These are phyloP conservation scores for Drosophila mimetica DNA, from an alignment of 2,888 invertebrate species.

Conservation along the genomic window DNA sequence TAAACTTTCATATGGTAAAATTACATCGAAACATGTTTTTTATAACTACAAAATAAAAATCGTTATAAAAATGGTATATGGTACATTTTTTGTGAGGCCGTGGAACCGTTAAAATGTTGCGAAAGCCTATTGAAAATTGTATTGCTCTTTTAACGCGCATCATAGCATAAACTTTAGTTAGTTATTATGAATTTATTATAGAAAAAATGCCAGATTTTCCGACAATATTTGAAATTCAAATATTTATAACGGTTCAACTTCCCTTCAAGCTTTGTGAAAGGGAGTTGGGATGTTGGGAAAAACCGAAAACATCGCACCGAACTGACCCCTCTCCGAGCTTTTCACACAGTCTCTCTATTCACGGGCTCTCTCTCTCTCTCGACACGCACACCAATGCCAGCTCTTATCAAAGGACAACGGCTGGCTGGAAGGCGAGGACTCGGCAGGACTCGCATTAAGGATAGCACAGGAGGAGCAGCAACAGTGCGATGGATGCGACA, in stretches of 20 bases:
- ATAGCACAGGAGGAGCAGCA: conserved; percentile 55
- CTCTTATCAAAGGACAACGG: conserved; percentile 66
- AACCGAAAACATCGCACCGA: conserved; percentile 38
- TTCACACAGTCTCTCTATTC: conserved; percentile 8
- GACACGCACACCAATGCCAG: conserved; percentile 52
- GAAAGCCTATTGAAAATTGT: background rate
- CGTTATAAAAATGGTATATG: no score
- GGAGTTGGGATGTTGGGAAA: background rate
- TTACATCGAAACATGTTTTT: no score
- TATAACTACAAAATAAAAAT: no score
- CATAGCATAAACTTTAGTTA: background rate
- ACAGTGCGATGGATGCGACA: conserved; percentile 32
- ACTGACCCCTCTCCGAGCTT: conserved; percentile 37
- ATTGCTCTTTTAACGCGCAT: background rate
- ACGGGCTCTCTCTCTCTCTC: conserved; percentile 24
- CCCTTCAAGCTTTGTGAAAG: conserved; percentile 18
- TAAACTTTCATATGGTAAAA: no score
- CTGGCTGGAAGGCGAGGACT: conserved; percentile 59
- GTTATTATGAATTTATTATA: background rate
- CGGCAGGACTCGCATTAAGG: conserved; percentile 60
- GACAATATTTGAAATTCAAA: conserved; percentile 18
- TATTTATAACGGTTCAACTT: conserved; percentile 22
- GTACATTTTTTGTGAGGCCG: background rate
- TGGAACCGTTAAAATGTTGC: background rate
- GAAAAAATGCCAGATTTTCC: background rate